Evolutionary conservation across 2,113 vertebrate genomes (phyloP).

Genomic region (Platysteira castanea): DNA sequence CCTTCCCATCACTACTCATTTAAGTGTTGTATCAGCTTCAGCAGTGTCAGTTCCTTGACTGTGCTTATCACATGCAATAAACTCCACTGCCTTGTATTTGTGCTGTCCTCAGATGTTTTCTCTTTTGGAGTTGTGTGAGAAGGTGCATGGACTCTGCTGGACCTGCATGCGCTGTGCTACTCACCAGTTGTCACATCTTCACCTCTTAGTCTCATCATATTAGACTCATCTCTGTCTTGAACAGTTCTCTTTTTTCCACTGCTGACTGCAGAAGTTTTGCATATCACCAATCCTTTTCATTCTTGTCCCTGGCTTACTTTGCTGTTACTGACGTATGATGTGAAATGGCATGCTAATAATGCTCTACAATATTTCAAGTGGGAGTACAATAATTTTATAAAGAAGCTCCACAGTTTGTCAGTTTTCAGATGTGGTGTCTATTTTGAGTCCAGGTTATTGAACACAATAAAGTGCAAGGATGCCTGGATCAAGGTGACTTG

Average conservation of each 20-base stretch:
- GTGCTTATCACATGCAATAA: neutral
- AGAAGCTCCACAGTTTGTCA: neutral
- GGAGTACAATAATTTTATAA: neutral
- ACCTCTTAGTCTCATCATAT: neutral
- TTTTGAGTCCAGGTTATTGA: neutral
- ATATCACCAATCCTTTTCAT: fast-evolving
- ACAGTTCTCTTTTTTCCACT: neutral
- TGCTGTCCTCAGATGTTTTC: neutral
- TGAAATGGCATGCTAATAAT: neutral
- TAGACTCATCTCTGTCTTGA: neutral
- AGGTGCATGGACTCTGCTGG: neutral
- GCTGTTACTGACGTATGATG: neutral
- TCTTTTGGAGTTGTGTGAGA: neutral
- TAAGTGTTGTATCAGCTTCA: neutral
- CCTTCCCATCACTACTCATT: neutral
- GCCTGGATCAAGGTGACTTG: neutral
- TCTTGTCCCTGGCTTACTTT: neutral
- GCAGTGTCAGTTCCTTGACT: neutral
- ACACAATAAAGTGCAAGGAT: neutral
- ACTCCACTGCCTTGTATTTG: neutral
- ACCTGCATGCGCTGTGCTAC: fast-evolving
- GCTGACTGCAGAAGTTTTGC: neutral
- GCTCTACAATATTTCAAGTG: neutral
- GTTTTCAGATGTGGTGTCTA: neutral
- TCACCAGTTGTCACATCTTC: neutral